phyloP scores from a whole-genome alignment of 2,888 invertebrate species.

The Amphipyra tragopoginis region DNA sequence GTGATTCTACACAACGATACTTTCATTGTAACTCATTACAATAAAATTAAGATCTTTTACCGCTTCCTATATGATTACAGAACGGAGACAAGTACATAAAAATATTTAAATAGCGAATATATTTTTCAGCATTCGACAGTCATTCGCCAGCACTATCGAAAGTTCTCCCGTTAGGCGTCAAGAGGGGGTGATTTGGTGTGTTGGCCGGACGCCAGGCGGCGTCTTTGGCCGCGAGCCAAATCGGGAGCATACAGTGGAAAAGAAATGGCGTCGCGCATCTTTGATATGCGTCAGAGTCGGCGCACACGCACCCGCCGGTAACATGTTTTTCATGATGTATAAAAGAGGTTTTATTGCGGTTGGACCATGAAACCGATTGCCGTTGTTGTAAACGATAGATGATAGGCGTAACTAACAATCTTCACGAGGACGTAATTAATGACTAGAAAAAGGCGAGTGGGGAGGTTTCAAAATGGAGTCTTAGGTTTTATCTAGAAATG shows the following conservation, averaged over 20 bases:
- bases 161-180: conserved; percentile 63
- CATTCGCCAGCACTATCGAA: conserved; percentile 57
- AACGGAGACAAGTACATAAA: background rate
- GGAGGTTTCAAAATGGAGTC: no score
- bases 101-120: background rate
- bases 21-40: no score
- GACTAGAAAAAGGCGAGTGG: no score
- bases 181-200: conserved; percentile 80
- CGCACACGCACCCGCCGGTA: conserved; percentile 74
- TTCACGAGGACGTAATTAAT: conserved; percentile 11
- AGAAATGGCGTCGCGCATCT: conserved; percentile 88
- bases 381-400: conserved; percentile 33
- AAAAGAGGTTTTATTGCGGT: conserved; percentile 65
- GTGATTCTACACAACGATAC: no score
- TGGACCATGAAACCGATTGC: conserved; percentile 54
- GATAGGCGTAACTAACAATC: conserved; percentile 23
- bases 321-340: conserved; percentile 66
- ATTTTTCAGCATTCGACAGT: conserved; percentile 26
- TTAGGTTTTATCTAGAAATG: no score
- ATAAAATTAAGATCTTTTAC: no score
- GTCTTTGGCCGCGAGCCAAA: conserved; percentile 85
- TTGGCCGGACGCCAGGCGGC: conserved; percentile 84
- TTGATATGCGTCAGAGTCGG: conserved; percentile 87
- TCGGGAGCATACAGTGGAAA: conserved; percentile 81
- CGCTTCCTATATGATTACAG: no score